These are phyloP conservation scores for Torymus tubicola DNA, from an alignment of 2,888 invertebrate genomes.

Conservation along the genomic window DNA sequence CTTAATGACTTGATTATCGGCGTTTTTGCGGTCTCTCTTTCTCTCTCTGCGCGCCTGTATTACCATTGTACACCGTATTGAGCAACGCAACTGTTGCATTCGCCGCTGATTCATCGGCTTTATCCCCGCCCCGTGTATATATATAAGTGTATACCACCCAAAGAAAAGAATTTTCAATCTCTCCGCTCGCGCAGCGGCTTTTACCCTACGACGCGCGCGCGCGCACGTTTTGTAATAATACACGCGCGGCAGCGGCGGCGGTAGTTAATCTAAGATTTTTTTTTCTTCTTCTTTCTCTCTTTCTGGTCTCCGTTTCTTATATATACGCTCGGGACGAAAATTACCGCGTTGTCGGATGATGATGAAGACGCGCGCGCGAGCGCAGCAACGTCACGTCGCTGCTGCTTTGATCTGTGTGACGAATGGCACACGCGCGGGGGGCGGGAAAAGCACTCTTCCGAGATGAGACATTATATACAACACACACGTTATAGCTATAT, in stretches of 20 bases:
- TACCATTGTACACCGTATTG: slow-evolving; percentile 1
- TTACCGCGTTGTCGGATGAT: too few relatives aligned
- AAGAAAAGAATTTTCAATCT: slow-evolving; percentile 15
- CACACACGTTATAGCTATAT: too few relatives aligned
- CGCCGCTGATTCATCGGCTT: slow-evolving; percentile 43
- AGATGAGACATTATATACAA: too few relatives aligned
- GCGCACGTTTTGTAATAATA: slow-evolving; percentile 2
- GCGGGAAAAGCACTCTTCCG: too few relatives aligned
- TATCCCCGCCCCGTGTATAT: background rate
- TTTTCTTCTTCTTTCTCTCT: too few relatives aligned
- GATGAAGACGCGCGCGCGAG: too few relatives aligned
- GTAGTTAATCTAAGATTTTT: background rate
- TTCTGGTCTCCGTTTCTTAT: too few relatives aligned
- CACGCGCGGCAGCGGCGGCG: background rate
- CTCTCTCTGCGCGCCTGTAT: background rate
- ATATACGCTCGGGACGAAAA: too few relatives aligned
- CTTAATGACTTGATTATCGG: slow-evolving; percentile 52
- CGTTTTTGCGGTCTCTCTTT: slow-evolving; percentile 21
- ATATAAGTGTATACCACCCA: slow-evolving; percentile 1
- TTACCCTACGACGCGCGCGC: background rate
- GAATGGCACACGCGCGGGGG: too few relatives aligned
- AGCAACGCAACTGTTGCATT: background rate
- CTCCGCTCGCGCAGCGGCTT: background rate
- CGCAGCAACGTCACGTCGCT: too few relatives aligned
- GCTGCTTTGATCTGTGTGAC: too few relatives aligned